A percentile compares a stretch with the other conserved stretches of the same genome.
Evolutionary conservation across 2,888 invertebrate species (phyloP).

Genomic region (Eudemis profundana): DNA sequence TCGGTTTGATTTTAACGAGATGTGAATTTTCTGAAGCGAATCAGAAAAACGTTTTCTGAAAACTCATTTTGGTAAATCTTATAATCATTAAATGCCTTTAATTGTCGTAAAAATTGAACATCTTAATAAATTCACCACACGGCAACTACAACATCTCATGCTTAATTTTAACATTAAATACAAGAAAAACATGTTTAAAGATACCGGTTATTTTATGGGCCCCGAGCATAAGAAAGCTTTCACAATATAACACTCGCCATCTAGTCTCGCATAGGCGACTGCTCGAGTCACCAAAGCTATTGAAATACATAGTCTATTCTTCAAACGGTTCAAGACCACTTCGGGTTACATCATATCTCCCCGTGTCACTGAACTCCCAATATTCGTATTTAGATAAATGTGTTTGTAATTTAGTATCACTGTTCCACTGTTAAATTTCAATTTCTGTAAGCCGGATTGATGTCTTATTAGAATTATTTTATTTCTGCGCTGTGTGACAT

Average conservation of each 20-base stretch:
- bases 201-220: slow-evolving; percentile 28
- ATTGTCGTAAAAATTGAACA: not conserved
- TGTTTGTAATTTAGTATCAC: slow-evolving; percentile 32
- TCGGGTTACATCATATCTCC: slow-evolving; percentile 43
- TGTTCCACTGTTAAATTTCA: slow-evolving; percentile 36
- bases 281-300: slow-evolving; percentile 4
- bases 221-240: slow-evolving; percentile 28
- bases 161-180: slow-evolving; percentile 12
- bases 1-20: too few relatives aligned
- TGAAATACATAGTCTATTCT: slow-evolving; percentile 8
- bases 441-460: slow-evolving; percentile 35
- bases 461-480: slow-evolving; percentile 37
- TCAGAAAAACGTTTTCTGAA: too few relatives aligned
- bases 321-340: slow-evolving; percentile 2
- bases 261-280: not conserved
- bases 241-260: slow-evolving; percentile 20
- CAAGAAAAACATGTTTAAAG: slow-evolving; percentile 30
- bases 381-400: slow-evolving; percentile 30
- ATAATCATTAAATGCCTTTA: not conserved
- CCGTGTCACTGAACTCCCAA: slow-evolving; percentile 46
- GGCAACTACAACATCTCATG: slow-evolving; percentile 15
- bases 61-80: too few relatives aligned
- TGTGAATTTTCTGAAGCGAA: too few relatives aligned
- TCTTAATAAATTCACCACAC: slow-evolving; percentile 26
- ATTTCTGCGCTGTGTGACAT: slow-evolving; percentile 20